Conservation (phyloP, 2,888 invertebrate species). For the Microctonus brassicae region DNA sequence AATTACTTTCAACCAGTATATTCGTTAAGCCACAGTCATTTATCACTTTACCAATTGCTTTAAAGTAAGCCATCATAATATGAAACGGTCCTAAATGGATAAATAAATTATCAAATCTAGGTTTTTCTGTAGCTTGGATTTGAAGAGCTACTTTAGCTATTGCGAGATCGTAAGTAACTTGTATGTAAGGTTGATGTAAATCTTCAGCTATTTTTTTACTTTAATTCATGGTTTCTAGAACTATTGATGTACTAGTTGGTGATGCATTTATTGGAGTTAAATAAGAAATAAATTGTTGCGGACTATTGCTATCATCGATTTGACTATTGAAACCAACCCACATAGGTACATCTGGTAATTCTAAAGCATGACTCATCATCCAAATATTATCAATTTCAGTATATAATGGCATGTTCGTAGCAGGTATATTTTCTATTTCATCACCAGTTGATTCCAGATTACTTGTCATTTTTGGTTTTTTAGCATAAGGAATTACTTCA, state of each 20-base stretch:
- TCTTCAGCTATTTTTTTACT: conserved; percentile 42
- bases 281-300: conserved; percentile 47
- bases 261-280: conserved; percentile 53
- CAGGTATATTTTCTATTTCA: too few species aligned
- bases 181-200: conserved; percentile 39
- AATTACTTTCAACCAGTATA: neutral
- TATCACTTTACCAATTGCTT: conserved; percentile 36
- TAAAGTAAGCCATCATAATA: conserved; percentile 47
- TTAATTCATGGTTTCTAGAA: conserved; percentile 43
- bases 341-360: conserved; percentile 47
- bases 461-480: neutral
- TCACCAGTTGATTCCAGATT: too few species aligned
- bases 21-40: neutral
- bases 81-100: conserved; percentile 52
- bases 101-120: conserved; percentile 47
- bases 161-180: conserved; percentile 51
- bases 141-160: conserved; percentile 51
- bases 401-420: too few species aligned
- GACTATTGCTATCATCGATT: conserved; percentile 40
- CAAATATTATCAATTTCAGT: too few species aligned
- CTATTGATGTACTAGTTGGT: conserved; percentile 47
- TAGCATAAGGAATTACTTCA: neutral
- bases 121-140: conserved; percentile 47
- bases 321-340: conserved; percentile 52
- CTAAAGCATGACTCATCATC: conserved; percentile 40